A percentile compares a stretch with the other conserved stretches of the same genome.
phyloP scores from a whole-genome alignment of 1,140 invertebrate genomes.

The Lutraria rhynchaena region DNA sequence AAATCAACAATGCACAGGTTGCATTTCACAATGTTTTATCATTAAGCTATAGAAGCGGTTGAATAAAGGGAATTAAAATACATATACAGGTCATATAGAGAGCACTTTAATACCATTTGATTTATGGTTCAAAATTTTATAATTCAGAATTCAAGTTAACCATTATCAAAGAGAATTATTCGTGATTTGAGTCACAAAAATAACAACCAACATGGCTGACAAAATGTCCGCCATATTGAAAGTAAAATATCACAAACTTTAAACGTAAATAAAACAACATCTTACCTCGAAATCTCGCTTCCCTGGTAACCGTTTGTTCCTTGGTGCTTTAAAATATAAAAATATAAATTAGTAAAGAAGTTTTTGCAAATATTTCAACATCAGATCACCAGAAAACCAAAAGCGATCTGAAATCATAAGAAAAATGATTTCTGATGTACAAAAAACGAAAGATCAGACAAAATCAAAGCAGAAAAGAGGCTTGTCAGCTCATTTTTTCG shows the following conservation, averaged over 20 bases:
- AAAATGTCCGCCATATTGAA: constrained; percentile 28
- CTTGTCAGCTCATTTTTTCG: background rate
- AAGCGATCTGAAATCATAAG: background rate
- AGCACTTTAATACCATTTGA: too few species aligned
- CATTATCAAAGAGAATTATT: too few species aligned
- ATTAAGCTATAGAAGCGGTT: too few species aligned
- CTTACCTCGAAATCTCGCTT: constrained; percentile 65
- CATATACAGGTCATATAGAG: too few species aligned
- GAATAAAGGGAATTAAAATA: too few species aligned
- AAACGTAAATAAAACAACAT: constrained; percentile 2
- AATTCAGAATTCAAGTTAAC: too few species aligned
- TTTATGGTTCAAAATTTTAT: too few species aligned
- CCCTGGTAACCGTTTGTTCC: constrained; percentile 57
- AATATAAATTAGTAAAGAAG: background rate
- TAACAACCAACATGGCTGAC: constrained; percentile 40
- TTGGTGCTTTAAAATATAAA: constrained; percentile 61
- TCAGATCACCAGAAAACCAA: too few species aligned
- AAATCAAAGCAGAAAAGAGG: background rate
- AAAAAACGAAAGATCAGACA: background rate
- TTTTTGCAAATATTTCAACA: too few species aligned
- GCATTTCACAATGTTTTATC: too few species aligned
- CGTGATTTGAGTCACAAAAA: too few species aligned
- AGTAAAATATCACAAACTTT: constrained; percentile 8
- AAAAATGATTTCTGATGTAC: constrained; percentile 15
- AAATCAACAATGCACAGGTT: too few species aligned